Evolutionary conservation across 1,140 invertebrate genomes (phyloP), one percentile per base, ranked within the genome.

Genomic region (Aphelenchoides avenae): DNA sequence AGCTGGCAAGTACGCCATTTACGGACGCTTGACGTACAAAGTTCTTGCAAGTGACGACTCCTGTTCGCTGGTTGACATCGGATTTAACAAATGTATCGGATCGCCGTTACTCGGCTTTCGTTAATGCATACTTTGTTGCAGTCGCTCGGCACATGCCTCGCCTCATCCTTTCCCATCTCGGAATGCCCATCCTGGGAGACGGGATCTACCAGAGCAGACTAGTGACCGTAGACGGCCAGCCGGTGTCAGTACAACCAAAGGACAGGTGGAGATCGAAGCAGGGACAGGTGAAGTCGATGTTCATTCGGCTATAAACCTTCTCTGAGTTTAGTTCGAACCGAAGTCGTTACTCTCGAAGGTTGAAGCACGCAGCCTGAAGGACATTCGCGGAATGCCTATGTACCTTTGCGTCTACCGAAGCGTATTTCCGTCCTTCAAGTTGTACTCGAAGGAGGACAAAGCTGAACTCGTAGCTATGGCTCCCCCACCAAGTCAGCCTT

Each of bases 1-100:
- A 22, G 22, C 24, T 7, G 27, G 50, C 13, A 52, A 52, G 20
- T 52, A 11, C 33, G 50, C 50, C 9, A 48, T 44, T 18, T 18
- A 55, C 24, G 53, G 26, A 4, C 42, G 29, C 15, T 24, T 54
- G 11, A 22, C 9, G 22, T 57, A 57, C 27, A 27, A 40, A 1
- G 55, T 57, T 22, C 13, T 57, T 18, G 55, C 20, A 13, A 26
- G 31, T 6, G 15, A 15, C 18, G 9, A n/a, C 20, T 36, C 29
- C 5, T 29, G 39, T 22, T 57, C 55, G 13, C 55, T 57, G 5
- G 6, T 57, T 11, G 55, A 57, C 27, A n/a, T 57, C 13, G 55
- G 63, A 6, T 57, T 57, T 27, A 44, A 31, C 15, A 57, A 61
- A 43, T 57, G 55, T 57, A 5, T n/a, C n/a, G n/a, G n/a, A n/a